These are phyloP conservation scores for Pelvicachromis taeniatus DNA, from an alignment of 2,113 vertebrate species.

Conservation along the genomic window DNA sequence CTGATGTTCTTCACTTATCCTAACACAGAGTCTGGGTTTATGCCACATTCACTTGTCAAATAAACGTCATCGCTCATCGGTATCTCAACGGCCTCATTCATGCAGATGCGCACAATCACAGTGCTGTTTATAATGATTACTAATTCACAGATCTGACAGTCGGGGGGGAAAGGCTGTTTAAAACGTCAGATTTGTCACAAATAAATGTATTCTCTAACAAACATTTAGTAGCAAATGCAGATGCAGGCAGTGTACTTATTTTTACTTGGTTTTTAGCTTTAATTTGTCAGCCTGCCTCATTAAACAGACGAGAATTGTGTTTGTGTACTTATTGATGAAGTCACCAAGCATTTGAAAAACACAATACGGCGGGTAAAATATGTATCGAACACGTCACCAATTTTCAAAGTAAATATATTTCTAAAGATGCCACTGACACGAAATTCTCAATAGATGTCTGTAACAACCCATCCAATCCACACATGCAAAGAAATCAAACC, in stretches of 20 bases:
- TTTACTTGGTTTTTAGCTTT: background rate
- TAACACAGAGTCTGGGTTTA: background rate
- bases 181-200: background rate
- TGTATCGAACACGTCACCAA: accelerated
- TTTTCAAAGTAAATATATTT: background rate
- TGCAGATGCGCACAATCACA: background rate
- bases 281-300: background rate
- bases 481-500: background rate
- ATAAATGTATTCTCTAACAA: background rate
- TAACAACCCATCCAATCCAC: background rate
- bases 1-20: background rate
- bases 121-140: background rate
- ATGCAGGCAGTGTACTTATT: background rate
- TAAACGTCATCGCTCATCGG: background rate
- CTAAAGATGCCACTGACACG: background rate
- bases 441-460: background rate
- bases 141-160: background rate
- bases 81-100: accelerated
- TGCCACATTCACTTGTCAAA: background rate
- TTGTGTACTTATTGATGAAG: background rate
- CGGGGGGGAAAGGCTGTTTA: background rate
- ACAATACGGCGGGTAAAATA: background rate
- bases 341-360: background rate
- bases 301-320: background rate
- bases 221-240: background rate